Evolutionary conservation across 2,797 vertebrate species (phyloP), one percentile per base, ranked within the genome.

Genomic region (Rhinella marina): DNA sequence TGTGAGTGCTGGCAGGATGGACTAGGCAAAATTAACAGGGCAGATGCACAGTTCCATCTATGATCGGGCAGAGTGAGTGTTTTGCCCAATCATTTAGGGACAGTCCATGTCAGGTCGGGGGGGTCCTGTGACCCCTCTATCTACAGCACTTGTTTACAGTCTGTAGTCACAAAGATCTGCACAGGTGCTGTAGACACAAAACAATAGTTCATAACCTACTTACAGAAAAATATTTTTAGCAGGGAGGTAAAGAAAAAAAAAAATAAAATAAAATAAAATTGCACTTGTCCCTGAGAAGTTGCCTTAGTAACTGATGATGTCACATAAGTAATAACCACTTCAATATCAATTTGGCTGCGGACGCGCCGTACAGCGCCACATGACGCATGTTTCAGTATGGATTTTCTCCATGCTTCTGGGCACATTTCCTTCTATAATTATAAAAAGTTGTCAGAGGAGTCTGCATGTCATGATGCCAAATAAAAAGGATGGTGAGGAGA

Each of bases 341-440:
- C 10, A 75, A n/a, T 32, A 50, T 75, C 72, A 75, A 75, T 75
- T 75, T 75, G 72, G 21, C 48, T n/a, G 9, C n/a, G 23, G 72
- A 75, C 50, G 14, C 32, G 10, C 4, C 32, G 7, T 1, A 4
- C 32, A 21, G 70, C 70, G 3, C 70, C 3, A 6, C 48, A 52
- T 17, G 72, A 75, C 32, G 3, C 72, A 14, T 8, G 72, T 11
- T n/a, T 21, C 6, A 75, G 19, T 75, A 52, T 50, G 23, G 48
- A 50, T 75, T 75, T 52, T 75, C 21, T 41, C 4, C 25, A n/a
- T n/a, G 10, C 48, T 75, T 52, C 41, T 52, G 23, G 21, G 7
- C 32, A 75, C 19, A 17, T 48, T 3, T 17, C 19, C 70, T 21
- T 48, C 70, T 73, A 48, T 21, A 48, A 73, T 23, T 73, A 21